These are phyloP conservation scores for Pseudocheirus occidentalis DNA, from an alignment of 2,797 vertebrate species.

Conservation along the genomic window DNA sequence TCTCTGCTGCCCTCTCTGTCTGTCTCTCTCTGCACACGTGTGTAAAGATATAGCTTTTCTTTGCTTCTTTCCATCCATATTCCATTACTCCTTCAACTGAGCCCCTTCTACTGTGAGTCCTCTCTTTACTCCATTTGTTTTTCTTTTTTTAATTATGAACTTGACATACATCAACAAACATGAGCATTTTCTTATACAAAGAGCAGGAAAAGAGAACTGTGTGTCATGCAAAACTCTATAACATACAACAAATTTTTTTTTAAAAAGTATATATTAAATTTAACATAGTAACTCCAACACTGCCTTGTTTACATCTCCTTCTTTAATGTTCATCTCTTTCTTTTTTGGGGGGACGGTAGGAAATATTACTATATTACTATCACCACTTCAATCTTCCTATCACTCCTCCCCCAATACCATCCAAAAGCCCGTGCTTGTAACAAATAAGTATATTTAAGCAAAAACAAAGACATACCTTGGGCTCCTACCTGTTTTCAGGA, in stretches of 20 bases:
- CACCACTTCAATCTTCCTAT: neutral
- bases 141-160: neutral
- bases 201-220: neutral
- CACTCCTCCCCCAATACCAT: neutral
- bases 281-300: neutral
- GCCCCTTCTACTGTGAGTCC: constrained; percentile 66
- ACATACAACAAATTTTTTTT: neutral
- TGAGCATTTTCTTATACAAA: neutral
- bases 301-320: neutral
- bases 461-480: neutral
- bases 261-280: neutral
- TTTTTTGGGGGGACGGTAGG: neutral
- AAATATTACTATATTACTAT: neutral
- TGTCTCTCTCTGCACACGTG: too few relatives aligned
- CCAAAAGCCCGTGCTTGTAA: neutral
- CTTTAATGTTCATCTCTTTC: neutral
- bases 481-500: constrained; percentile 68
- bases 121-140: constrained; percentile 35
- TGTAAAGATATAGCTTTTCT: constrained; percentile 64
- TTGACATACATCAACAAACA: neutral
- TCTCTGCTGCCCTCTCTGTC: too few relatives aligned
- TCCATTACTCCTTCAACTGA: constrained; percentile 53
- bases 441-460: neutral
- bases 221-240: neutral
- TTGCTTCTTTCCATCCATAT: constrained; percentile 75